Evolutionary conservation across 2,888 invertebrate species (phyloP).

Genomic region (Drepana falcataria): DNA sequence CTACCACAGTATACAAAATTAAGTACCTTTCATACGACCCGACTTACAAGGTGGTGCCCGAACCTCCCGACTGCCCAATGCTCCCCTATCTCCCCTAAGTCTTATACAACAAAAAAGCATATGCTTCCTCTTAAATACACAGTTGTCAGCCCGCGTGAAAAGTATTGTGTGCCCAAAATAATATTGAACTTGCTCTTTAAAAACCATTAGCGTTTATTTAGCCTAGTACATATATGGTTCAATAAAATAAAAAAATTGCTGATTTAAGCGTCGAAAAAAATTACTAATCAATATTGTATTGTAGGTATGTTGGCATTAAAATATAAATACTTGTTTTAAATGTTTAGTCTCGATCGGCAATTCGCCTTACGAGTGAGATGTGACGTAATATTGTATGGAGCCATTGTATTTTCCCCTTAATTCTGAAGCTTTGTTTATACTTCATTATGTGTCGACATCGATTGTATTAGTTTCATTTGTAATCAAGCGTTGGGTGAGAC

Average conservation of each 20-base stretch:
- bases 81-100: no score
- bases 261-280: constrained; percentile 14
- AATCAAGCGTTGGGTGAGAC: neutral
- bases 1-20: no score
- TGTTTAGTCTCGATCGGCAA: no score
- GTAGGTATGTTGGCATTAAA: no score
- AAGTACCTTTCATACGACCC: no score
- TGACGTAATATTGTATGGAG: neutral
- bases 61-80: no score
- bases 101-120: no score
- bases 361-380: neutral
- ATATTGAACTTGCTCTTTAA: constrained; percentile 69
- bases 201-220: constrained; percentile 65
- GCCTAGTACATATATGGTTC: no score
- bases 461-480: neutral
- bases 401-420: neutral
- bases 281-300: no score
- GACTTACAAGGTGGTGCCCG: no score
- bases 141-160: constrained; percentile 45
- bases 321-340: no score
- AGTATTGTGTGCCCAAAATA: constrained; percentile 70
- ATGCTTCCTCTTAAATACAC: neutral
- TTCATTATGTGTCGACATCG: neutral
- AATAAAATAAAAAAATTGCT: no score
- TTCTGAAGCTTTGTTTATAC: neutral